Conservation (phyloP, 1,140 invertebrate species). For the Phymastichus coffea region DNA sequence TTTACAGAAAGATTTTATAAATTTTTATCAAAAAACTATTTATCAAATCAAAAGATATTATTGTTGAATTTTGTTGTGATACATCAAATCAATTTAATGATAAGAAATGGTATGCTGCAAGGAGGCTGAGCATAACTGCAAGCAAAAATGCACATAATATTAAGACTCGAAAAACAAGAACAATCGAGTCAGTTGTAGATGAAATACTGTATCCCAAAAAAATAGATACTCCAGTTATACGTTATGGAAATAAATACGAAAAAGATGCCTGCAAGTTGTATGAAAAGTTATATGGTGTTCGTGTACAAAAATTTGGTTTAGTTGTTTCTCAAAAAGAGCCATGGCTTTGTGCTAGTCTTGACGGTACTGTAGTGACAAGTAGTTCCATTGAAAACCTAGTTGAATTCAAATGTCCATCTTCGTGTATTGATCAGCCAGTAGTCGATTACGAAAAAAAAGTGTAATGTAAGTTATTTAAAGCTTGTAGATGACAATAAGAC, state of each 20-base stretch:
- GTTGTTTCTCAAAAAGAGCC: constrained; percentile 31
- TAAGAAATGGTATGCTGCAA: constrained; percentile 29
- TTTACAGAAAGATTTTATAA: constrained; percentile 23
- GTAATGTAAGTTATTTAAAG: constrained; percentile 34
- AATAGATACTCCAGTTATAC: constrained; percentile 16
- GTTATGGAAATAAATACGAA: constrained; percentile 30
- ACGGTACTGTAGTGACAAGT: constrained; percentile 33
- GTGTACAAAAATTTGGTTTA: constrained; percentile 29
- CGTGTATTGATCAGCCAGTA: constrained; percentile 30
- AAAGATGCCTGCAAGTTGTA: constrained; percentile 19
- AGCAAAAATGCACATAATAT: constrained; percentile 36
- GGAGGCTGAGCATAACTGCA: constrained; percentile 30
- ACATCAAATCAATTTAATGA: constrained; percentile 34
- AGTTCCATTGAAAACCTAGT: constrained; percentile 27
- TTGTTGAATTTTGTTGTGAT: constrained; percentile 37
- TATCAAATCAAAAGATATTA: constrained; percentile 34
- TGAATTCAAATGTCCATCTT: constrained; percentile 37
- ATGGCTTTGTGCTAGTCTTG: constrained; percentile 37
- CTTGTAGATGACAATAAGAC: constrained; percentile 25
- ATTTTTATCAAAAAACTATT: constrained; percentile 37
- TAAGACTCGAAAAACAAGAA: constrained; percentile 32
- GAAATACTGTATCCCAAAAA: constrained; percentile 24
- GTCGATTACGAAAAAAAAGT: constrained; percentile 26
- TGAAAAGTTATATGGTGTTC: constrained; percentile 24
- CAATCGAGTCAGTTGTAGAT: constrained; percentile 26